phyloP scores from a whole-genome alignment of 2,113 vertebrate species.

The Shinisaurus crocodilurus region DNA sequence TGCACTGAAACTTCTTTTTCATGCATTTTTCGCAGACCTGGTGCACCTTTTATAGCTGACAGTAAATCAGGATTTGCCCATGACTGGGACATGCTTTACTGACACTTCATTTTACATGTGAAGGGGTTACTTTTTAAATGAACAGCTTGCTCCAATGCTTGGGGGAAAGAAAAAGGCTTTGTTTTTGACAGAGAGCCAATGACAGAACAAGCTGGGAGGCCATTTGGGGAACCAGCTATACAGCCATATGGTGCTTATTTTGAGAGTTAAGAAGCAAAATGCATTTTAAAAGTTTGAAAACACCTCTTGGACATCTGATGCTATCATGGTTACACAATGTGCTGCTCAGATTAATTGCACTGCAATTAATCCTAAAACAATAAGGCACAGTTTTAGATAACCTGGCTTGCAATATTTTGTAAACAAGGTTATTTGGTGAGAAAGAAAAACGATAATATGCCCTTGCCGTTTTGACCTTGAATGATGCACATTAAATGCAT shows the following conservation, averaged over 20 bases:
- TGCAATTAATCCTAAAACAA: constrained; percentile 48
- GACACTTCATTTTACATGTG: constrained; percentile 66
- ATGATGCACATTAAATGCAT: constrained; percentile 23
- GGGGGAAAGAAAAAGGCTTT: constrained; percentile 48
- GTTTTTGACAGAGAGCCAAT: constrained; percentile 68
- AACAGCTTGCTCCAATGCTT: constrained; percentile 58
- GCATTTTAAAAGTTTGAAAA: constrained; percentile 65
- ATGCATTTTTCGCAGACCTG: constrained; percentile 45
- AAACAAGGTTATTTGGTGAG: constrained; percentile 31
- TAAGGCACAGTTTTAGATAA: constrained; percentile 36
- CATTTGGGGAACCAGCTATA: constrained; percentile 59
- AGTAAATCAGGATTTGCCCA: constrained; percentile 58
- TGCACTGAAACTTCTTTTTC: constrained; percentile 46
- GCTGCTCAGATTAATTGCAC: constrained; percentile 51
- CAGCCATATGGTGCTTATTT: constrained; percentile 75
- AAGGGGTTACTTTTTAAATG: constrained; percentile 51
- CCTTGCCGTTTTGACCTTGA: constrained; percentile 49
- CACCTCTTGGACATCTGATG: constrained; percentile 59
- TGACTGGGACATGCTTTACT: constrained; percentile 56
- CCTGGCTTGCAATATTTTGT: constrained; percentile 31
- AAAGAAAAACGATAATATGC: constrained; percentile 37
- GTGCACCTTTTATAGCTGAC: constrained; percentile 46
- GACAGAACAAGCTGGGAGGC: constrained; percentile 65
- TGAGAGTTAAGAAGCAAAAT: constrained; percentile 67
- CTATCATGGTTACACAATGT: constrained; percentile 59